phyloP scores from a whole-genome alignment of 1,140 invertebrate genomes.

The Meloidogyne exigua region DNA sequence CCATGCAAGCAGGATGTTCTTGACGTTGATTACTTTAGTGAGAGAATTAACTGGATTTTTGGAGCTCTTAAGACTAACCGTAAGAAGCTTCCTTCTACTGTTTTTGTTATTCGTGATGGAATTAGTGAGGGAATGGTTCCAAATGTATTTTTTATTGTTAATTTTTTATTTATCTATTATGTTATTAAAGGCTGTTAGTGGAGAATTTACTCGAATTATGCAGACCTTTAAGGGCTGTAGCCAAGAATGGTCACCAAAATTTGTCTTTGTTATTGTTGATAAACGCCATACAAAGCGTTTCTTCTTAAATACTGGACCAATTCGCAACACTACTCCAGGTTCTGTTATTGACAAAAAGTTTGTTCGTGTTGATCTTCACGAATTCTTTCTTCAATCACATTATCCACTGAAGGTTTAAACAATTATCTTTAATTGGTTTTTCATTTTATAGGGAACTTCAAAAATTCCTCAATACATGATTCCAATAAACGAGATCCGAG shows the following conservation, averaged over 20 bases:
- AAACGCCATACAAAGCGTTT: conserved; percentile 45
- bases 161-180: neutral
- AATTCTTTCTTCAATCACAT: conserved; percentile 33
- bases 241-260: conserved; percentile 23
- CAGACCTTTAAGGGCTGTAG: neutral
- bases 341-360: conserved; percentile 26
- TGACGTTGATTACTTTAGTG: conserved; percentile 7
- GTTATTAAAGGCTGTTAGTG: conserved; percentile 8
- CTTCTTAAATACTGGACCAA: conserved; percentile 21
- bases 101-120: conserved; percentile 35
- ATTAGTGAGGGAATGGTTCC: conserved; percentile 34
- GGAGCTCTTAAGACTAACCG: neutral
- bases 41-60: neutral
- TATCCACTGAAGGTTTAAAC: conserved; percentile 14
- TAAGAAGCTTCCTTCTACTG: neutral
- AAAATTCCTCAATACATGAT: conserved; percentile 32
- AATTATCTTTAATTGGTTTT: neutral
- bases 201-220: conserved; percentile 29
- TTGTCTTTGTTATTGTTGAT: conserved; percentile 31
- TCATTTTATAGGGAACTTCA: conserved; percentile 18
- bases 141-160: conserved; percentile 5
- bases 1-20: conserved; percentile 27
- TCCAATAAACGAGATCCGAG: conserved; percentile 15
- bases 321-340: conserved; percentile 26
- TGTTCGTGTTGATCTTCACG: conserved; percentile 21